phyloP scores from a whole-genome alignment of 2,113 vertebrate genomes.

The Rhea americana region DNA sequence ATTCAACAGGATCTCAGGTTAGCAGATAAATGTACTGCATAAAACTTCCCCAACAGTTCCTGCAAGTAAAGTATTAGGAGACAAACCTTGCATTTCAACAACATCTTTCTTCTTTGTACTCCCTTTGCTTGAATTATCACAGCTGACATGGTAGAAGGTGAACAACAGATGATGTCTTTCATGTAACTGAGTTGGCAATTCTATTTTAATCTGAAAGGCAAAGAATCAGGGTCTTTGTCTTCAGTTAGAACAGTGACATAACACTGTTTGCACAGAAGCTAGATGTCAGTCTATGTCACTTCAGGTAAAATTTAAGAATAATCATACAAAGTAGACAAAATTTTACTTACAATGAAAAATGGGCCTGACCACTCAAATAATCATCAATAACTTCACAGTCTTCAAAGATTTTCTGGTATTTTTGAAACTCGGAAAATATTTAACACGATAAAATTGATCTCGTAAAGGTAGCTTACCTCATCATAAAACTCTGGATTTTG shows the following conservation, averaged over 20 bases:
- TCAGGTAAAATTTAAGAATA: not conserved
- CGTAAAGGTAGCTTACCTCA: slow-evolving; percentile 81
- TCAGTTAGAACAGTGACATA: not conserved
- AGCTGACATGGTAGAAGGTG: slow-evolving; percentile 96
- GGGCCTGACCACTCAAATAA: not conserved
- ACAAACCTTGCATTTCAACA: slow-evolving; percentile 90
- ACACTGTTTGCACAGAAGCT: not conserved
- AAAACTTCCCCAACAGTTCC: not conserved
- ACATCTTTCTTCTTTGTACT: slow-evolving; percentile 95
- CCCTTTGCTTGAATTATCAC: slow-evolving; percentile 95
- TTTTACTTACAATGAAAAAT: not conserved
- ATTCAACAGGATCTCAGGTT: not conserved
- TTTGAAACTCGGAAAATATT: not conserved
- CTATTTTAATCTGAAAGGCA: slow-evolving; percentile 89
- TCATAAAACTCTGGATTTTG: slow-evolving; percentile 99
- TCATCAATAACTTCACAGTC: not conserved
- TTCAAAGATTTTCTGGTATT: not conserved
- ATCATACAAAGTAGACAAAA: not conserved
- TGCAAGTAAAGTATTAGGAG: not conserved
- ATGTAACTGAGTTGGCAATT: slow-evolving; percentile 93
- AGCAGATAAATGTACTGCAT: not conserved
- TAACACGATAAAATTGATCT: not conserved
- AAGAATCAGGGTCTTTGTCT: not conserved
- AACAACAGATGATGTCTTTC: slow-evolving; percentile 96
- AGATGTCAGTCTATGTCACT: not conserved